A percentile compares a stretch with the other conserved stretches of the same genome.
These are phyloP conservation scores for Argopecten irradians DNA, from an alignment of 1,140 invertebrate genomes.

Conservation along the genomic window DNA sequence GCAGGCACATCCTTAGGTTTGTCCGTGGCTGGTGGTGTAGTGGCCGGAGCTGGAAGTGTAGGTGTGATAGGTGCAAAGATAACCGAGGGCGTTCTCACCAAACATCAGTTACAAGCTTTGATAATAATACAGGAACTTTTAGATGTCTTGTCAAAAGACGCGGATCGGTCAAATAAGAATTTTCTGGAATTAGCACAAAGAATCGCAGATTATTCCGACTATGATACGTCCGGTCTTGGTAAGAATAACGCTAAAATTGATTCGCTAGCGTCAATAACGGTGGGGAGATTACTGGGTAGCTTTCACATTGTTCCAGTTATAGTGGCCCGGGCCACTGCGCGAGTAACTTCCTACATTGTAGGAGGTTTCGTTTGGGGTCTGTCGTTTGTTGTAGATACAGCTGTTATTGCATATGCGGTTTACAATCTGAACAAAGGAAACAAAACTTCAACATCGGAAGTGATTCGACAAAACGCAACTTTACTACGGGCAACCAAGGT, in stretches of 20 bases:
- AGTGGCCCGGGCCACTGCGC: background rate
- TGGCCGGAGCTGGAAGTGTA: background rate
- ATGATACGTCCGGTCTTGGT: background rate
- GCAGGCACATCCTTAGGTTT: background rate
- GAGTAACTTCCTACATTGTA: background rate
- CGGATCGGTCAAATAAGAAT: background rate
- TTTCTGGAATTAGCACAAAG: background rate
- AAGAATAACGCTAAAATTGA: background rate
- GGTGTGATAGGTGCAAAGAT: background rate
- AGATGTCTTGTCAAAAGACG: background rate
- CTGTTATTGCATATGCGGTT: background rate
- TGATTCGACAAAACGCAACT: background rate
- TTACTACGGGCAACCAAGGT: background rate
- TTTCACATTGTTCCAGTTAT: background rate
- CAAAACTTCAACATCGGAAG: background rate
- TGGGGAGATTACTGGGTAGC: background rate
- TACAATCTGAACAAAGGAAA: background rate
- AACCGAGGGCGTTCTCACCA: background rate
- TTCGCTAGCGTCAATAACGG: no score
- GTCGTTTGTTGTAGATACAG: background rate
- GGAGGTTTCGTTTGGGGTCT: background rate
- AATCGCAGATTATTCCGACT: background rate
- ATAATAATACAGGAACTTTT: background rate
- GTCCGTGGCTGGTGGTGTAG: background rate
- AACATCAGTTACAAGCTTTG: background rate